Evolutionary conservation across 2,888 invertebrate species (phyloP).

Genomic region (Nesidiocoris tenuis): DNA sequence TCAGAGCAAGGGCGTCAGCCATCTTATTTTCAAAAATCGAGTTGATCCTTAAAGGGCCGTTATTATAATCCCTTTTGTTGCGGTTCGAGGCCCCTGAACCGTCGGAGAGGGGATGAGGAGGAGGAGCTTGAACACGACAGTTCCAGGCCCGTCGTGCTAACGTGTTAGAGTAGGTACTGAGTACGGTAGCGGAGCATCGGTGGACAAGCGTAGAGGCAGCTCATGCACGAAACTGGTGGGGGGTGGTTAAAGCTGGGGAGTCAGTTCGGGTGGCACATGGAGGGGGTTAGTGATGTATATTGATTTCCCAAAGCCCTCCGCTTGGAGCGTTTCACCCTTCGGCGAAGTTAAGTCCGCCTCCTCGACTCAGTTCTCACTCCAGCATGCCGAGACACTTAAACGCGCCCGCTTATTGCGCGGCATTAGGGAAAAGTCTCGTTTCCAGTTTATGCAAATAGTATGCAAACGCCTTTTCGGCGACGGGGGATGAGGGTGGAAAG

Average conservation of each 20-base stretch:
- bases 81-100: no score
- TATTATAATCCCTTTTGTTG: no score
- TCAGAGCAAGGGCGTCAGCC: no score
- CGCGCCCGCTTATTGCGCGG: slow-evolving; percentile 18
- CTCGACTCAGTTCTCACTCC: neutral
- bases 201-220: no score
- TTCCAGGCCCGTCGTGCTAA: no score
- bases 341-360: neutral
- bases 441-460: slow-evolving; percentile 23
- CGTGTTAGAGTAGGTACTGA: no score
- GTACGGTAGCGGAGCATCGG: no score
- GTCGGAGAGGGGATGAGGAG: no score
- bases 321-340: neutral
- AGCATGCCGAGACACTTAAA: neutral
- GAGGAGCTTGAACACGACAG: no score
- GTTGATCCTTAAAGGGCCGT: no score
- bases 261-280: neutral
- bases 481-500: neutral
- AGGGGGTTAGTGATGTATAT: neutral
- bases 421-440: slow-evolving; percentile 26
- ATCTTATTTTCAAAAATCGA: no score
- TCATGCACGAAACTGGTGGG: no score
- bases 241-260: neutral
- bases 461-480: neutral
- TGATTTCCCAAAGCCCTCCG: neutral